Base-by-base conservation (phyloP, 2,113 vertebrate genomes). In the Callaeas wilsoni region DNA sequence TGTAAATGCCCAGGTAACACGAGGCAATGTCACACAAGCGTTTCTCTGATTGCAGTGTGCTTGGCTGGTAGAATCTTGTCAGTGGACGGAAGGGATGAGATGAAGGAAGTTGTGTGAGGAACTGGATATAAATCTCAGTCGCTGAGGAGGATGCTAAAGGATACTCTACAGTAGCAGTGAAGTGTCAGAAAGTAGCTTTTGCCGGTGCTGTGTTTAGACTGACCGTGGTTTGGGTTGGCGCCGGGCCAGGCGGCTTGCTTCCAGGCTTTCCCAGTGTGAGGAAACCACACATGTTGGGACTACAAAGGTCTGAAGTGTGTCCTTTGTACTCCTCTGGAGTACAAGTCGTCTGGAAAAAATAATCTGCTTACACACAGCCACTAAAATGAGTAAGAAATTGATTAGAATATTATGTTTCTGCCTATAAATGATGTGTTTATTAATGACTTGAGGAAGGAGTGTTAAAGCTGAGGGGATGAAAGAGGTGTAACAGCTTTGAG, bases 181-280 rank as follows among this genome's bases (percentile, higher is more conserved):
- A 95, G 95, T 96, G 96, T 96, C 93, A 94, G 93, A 96, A 96
- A 96, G 74, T 29, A 89, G 90, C 59, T 4, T 93, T 93, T 89
- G 92, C 89, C 41, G 81, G 59, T 14, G 35, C 84, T 74, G 86
- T 96, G 96, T 98, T 98, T 97, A 97, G 94, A 95, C 92, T 96
- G 93, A 87, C 78, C 1, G 0, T 35, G 80, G 96, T 98, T 98
- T 98, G 90, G 59, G 5, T 97, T 98, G 98, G 98, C 97, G 1
- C 26, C 0, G 0, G 68, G 96, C 98, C 97, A 97, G 89, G 76
- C 33, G 18, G 96, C 94, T 96, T 2, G 4, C 79, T 93, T 97
- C 95, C 95, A 97, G 68, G 41, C 78, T 83, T 93, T 79, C 95
- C 90, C 44, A 30, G 89, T 73, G 86, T 4, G 77, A 97, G 93